Conservation (phyloP, 2,888 invertebrate genomes). For the Harpalus rubripes region DNA sequence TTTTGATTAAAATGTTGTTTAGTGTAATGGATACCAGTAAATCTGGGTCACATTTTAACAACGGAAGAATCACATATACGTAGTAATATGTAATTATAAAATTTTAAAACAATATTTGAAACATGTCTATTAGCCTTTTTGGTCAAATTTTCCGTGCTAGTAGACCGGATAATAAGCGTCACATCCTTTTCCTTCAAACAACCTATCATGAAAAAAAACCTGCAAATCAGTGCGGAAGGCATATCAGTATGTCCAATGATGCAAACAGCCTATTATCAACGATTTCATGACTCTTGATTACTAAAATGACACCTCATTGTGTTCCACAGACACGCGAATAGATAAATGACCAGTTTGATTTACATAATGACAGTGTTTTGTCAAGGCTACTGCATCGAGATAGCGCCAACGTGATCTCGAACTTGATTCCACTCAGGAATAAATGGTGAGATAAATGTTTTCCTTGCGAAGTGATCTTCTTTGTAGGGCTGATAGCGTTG, state of each 20-base stretch:
- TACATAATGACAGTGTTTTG: slow-evolving; percentile 41
- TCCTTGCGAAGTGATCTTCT: background rate
- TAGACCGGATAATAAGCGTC: background rate
- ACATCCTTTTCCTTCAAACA: background rate
- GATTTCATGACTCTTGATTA: slow-evolving; percentile 43
- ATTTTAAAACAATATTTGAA: no score
- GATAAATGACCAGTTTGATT: slow-evolving; percentile 47
- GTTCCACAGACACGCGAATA: slow-evolving; percentile 49
- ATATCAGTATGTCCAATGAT: slow-evolving; percentile 26
- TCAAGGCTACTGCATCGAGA: slow-evolving; percentile 3
- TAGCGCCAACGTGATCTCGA: slow-evolving; percentile 30
- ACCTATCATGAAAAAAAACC: background rate
- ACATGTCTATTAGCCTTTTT: no score
- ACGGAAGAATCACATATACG: no score
- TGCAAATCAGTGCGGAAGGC: slow-evolving; percentile 27
- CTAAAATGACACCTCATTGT: slow-evolving; percentile 46
- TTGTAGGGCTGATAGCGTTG: slow-evolving; percentile 1
- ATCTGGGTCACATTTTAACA: no score
- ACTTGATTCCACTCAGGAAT: slow-evolving; percentile 1
- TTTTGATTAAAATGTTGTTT: no score
- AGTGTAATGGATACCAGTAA: no score
- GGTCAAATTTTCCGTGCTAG: background rate
- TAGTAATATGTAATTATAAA: no score
- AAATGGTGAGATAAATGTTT: background rate
- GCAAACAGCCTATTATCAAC: slow-evolving; percentile 11